phyloP scores from a whole-genome alignment of 53 echinoderm and acorn worm genomes.

The Antedon mediterranea region DNA sequence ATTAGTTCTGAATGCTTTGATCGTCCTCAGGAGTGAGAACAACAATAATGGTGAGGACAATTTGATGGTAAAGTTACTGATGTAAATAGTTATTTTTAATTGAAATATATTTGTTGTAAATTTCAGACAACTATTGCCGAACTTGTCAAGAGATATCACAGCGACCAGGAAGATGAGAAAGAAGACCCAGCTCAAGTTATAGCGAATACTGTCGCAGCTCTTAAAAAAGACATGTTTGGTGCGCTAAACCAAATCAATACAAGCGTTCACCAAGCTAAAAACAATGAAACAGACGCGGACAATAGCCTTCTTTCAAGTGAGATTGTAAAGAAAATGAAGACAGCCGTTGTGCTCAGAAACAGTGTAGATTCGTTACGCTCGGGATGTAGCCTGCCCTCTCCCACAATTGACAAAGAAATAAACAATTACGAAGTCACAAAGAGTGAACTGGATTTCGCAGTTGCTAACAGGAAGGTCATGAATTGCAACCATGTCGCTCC shows the following conservation, averaged over 20 bases:
- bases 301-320: not conserved
- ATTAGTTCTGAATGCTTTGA: too few relatives aligned
- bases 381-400: not conserved
- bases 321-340: not conserved
- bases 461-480: not conserved
- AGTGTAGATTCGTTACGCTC: not conserved
- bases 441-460: not conserved
- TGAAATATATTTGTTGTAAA: too few relatives aligned
- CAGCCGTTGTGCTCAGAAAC: not conserved
- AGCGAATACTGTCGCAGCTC: not conserved
- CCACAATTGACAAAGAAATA: not conserved
- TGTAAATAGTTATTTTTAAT: too few relatives aligned
- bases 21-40: too few relatives aligned
- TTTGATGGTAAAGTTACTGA: too few relatives aligned
- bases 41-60: too few relatives aligned
- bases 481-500: not conserved
- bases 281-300: not conserved
- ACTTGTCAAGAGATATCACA: not conserved
- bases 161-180: not conserved
- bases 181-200: not conserved
- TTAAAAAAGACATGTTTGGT: not conserved
- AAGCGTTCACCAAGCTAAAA: not conserved
- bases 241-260: not conserved
- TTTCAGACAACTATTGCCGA: not conserved
- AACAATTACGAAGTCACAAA: not conserved